Percentiles rank a stretch among this genome's conserved stretches.
Evolutionary conservation across 2,888 invertebrate species (phyloP).

Genomic region (Ypsolopha scabrella): DNA sequence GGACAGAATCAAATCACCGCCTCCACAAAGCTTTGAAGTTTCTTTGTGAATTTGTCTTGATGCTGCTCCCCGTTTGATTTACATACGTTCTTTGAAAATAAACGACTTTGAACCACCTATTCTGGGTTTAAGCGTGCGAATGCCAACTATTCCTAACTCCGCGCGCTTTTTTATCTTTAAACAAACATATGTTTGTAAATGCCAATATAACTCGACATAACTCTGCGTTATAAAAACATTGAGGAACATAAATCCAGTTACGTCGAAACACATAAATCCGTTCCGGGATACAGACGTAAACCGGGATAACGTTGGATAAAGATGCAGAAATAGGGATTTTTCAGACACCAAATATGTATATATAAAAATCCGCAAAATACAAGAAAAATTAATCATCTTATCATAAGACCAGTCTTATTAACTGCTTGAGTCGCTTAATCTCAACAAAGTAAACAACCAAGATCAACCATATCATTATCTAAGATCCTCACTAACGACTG

Average conservation of each 20-base stretch:
- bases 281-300: too few relatives aligned
- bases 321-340: too few relatives aligned
- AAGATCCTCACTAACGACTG: too few relatives aligned
- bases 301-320: too few relatives aligned
- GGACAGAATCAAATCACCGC: constrained; percentile 48
- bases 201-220: constrained; percentile 14
- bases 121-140: neutral
- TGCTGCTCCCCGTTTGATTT: constrained; percentile 20
- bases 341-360: too few relatives aligned
- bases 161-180: neutral
- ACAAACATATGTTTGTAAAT: neutral
- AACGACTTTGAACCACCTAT: constrained; percentile 12
- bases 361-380: too few relatives aligned
- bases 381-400: too few relatives aligned
- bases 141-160: constrained; percentile 4
- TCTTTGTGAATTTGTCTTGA: constrained; percentile 36
- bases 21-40: constrained; percentile 49
- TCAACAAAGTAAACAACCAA: too few relatives aligned
- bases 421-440: too few relatives aligned
- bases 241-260: neutral
- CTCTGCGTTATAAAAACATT: neutral
- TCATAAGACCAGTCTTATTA: too few relatives aligned
- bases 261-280: too few relatives aligned
- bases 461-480: too few relatives aligned
- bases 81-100: constrained; percentile 15